Conservation (phyloP, 2,113 vertebrate species). For the Osmerus eperlanus region DNA sequence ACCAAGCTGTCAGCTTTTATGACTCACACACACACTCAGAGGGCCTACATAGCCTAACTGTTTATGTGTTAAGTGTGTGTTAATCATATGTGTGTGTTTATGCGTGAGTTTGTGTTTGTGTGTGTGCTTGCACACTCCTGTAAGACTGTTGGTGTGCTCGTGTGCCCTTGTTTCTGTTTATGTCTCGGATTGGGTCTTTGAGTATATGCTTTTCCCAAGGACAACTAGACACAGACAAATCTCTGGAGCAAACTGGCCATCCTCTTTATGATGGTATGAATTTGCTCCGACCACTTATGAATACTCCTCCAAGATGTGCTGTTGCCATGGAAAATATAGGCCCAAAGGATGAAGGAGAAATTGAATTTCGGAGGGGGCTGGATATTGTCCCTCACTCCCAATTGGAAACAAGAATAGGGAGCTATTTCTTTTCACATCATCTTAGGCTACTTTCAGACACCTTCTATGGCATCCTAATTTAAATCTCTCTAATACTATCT, state of each 20-base stretch:
- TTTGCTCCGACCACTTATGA: conserved; percentile 30
- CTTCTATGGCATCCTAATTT: conserved; percentile 24
- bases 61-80: too few relatives aligned
- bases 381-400: neutral
- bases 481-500: conserved; percentile 33
- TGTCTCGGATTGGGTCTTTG: neutral
- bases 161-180: neutral
- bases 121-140: neutral
- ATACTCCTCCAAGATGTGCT: conserved; percentile 47
- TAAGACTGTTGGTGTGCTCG: neutral
- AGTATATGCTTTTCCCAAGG: conserved; percentile 28
- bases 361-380: neutral
- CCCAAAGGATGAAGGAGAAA: conserved; percentile 23
- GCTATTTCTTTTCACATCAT: conserved; percentile 32
- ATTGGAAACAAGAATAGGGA: conserved; percentile 44
- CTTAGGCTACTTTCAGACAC: conserved; percentile 37
- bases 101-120: conserved; percentile 25
- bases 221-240: conserved; percentile 41
- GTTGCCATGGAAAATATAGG: conserved; percentile 46
- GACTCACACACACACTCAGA: conserved; percentile 38
- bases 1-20: conserved; percentile 59
- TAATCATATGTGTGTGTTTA: conserved; percentile 26
- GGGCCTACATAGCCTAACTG: conserved; percentile 4
- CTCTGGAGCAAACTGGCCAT: conserved; percentile 33
- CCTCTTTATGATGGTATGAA: conserved; percentile 50